Evolutionary conservation across 2,113 vertebrate genomes (phyloP), one percentile per base, ranked within the genome.

Genomic region (Neolamprologus sp.): DNA sequence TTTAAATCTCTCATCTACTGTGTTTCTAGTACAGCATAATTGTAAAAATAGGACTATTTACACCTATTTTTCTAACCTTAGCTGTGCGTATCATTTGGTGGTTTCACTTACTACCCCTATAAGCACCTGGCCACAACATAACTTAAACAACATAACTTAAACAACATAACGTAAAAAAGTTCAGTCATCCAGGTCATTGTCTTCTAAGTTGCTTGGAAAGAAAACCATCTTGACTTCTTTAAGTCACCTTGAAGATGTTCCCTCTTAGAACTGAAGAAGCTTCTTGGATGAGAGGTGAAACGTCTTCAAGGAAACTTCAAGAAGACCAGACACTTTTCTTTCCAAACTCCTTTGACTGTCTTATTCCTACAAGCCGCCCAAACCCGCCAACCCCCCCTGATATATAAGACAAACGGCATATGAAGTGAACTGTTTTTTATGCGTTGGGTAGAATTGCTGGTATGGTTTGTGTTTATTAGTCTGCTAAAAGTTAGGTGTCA

Each of bases 241-340:
- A 33, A 63, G 58, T 19, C 0, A 0, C 28, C 57, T 33, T 63
- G 28, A 33, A 63, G 0, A 11, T 11, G 16, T 19, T 33, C 16
- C 58, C 16, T 7, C 55, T 58, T 28, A 58, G 13, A 5, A 58
- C 13, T 58, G 55, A 16, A 28, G 13, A 58, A 6, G 26, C 55
- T 6, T 58, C 26, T 28, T 2, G 3, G 55, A 58, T 30, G 55
- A 28, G 55, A 16, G 55, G 23, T 16, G 13, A 58, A 58, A 28
- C 4, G 0, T 58, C 55, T 28, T 28, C 55, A 28, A 58, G 55
- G 13, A 58, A 58, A 28, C 55, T 16, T 58, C 0, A 58, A 58
- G 23, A 9, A 58, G 55, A 16, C 55, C 23, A 58, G 23, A 28
- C 4, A 28, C 55, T 16, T 58, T 58, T 28, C 13, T 58, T 58